Percentiles rank a stretch among this genome's conserved stretches.
Evolutionary conservation across 92 coral and sea anemone species (phyloP).

Genomic region (Parazoanthus swiftii): DNA sequence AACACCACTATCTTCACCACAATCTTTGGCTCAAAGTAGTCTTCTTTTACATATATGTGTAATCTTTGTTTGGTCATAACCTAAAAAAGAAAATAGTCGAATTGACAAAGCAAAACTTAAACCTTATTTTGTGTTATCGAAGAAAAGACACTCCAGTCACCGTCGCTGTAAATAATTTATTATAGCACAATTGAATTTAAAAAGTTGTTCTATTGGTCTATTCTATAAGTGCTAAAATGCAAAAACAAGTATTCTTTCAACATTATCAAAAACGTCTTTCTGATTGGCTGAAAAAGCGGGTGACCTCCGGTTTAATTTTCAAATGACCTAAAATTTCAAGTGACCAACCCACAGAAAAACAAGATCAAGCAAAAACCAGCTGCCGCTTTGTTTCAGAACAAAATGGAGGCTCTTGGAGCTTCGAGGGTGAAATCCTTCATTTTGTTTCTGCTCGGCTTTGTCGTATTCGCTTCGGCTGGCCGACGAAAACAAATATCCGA

Average conservation of each 20-base stretch:
- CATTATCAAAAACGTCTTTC: neutral
- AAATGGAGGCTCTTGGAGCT: slow-evolving; percentile 41
- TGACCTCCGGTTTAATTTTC: slow-evolving; percentile 39
- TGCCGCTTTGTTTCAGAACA: slow-evolving; percentile 29
- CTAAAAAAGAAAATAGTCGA: neutral
- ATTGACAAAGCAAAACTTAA: neutral
- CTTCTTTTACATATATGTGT: too few species aligned
- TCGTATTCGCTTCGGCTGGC: neutral
- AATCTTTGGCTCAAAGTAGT: neutral
- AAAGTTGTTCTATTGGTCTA: neutral
- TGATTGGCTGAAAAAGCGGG: slow-evolving; percentile 36
- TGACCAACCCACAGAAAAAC: slow-evolving; percentile 4
- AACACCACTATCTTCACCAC: neutral
- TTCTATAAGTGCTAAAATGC: neutral
- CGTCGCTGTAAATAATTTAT: slow-evolving; percentile 17
- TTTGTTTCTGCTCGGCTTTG: slow-evolving; percentile 21
- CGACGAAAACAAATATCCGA: slow-evolving; percentile 44
- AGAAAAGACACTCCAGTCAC: neutral
- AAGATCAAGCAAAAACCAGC: slow-evolving; percentile 8
- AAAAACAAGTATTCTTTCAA: neutral
- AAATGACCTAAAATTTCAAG: slow-evolving; percentile 22
- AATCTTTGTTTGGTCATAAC: too few species aligned
- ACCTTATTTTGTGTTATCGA: neutral
- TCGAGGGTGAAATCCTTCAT: slow-evolving; percentile 28
- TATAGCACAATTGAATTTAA: neutral